Conservation (phyloP, 1,140 invertebrate genomes). For the Andrena cerasifolii region DNA sequence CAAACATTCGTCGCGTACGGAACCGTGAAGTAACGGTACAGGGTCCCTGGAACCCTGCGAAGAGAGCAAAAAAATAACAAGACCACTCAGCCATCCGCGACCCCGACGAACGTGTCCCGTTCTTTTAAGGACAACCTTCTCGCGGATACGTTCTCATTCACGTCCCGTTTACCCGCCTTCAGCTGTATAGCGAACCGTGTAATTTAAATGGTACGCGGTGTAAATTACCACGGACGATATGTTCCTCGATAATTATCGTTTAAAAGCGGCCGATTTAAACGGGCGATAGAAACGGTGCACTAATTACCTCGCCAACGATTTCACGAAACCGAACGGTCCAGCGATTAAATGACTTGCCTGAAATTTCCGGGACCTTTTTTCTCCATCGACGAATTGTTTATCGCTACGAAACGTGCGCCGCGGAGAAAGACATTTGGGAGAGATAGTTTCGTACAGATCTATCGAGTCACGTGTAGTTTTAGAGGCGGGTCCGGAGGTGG, state of each 20-base stretch:
- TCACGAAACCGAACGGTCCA: too few relatives aligned
- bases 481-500: neutral
- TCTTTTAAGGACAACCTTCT: conserved; percentile 5
- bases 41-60: conserved; percentile 24
- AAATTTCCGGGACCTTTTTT: neutral
- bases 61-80: conserved; percentile 22
- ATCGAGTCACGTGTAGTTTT: neutral
- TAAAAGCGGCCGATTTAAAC: neutral
- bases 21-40: conserved; percentile 60
- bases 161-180: neutral
- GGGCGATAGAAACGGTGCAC: neutral
- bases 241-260: neutral
- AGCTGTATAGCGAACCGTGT: neutral
- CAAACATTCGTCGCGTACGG: conserved; percentile 39
- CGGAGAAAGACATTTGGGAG: neutral
- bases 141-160: conserved; percentile 26
- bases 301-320: neutral
- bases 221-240: conserved; percentile 8
- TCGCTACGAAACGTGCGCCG: neutral
- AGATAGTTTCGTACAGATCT: conserved; percentile 38
- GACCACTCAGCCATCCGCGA: conserved; percentile 41
- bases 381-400: neutral
- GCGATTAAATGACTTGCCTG: neutral
- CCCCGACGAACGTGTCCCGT: conserved; percentile 34
- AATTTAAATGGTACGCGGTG: conserved; percentile 3